Evolutionary conservation across 1,140 invertebrate species (phyloP).

Genomic region (Papilio xuthus): DNA sequence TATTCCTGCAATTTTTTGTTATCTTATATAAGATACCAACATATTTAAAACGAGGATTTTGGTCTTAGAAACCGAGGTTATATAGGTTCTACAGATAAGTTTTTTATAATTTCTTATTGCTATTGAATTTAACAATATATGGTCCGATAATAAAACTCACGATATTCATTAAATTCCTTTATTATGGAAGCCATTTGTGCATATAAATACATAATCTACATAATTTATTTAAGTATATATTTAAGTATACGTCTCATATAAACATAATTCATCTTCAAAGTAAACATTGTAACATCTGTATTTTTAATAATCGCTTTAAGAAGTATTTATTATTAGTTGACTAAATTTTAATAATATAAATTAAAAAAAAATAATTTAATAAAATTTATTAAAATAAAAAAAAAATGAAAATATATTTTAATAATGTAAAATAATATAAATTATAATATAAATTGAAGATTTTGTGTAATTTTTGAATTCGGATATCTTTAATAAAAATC

Average conservation of each 20-base stretch:
- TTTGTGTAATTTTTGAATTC: background rate
- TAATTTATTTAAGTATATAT: background rate
- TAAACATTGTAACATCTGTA: background rate
- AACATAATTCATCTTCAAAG: background rate
- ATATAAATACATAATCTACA: background rate
- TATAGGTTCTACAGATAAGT: too few species aligned
- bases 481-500: conserved; percentile 41
- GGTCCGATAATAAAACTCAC: too few species aligned
- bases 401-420: too few species aligned
- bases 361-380: too few species aligned
- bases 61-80: too few species aligned
- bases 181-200: background rate
- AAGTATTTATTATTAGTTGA: background rate
- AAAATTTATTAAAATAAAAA: too few species aligned
- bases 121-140: too few species aligned
- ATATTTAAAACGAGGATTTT: too few species aligned
- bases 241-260: background rate
- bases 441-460: background rate
- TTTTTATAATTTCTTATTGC: too few species aligned
- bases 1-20: too few species aligned
- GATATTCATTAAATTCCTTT: background rate
- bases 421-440: too few species aligned
- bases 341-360: background rate
- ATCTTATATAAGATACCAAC: too few species aligned
- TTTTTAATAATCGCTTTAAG: background rate